A percentile compares a stretch with the other conserved stretches of the same genome.
Conservation (phyloP, 2,113 vertebrate genomes). For the Charadrius vociferus region DNA sequence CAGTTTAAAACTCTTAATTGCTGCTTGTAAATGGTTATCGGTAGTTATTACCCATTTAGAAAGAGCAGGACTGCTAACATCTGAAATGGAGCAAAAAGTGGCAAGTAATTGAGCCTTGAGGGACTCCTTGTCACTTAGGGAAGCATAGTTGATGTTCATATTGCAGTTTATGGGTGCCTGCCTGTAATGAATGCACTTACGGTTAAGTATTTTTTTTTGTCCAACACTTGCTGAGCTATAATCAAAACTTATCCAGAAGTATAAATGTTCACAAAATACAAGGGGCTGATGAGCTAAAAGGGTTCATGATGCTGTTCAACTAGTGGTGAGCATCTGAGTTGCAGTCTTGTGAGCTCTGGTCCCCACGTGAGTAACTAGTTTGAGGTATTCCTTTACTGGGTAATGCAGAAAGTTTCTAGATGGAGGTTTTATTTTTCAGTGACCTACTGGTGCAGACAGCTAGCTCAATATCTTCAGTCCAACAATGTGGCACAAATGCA, state of each 20-base stretch:
- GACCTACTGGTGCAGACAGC: neutral
- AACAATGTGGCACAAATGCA: neutral
- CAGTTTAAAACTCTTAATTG: constrained; percentile 47
- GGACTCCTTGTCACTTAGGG: constrained; percentile 52
- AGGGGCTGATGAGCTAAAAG: neutral
- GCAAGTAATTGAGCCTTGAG: constrained; percentile 67
- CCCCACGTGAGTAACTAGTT: neutral
- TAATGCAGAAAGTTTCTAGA: neutral
- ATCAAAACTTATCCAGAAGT: constrained; percentile 51
- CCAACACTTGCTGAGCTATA: constrained; percentile 31
- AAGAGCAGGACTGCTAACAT: constrained; percentile 40
- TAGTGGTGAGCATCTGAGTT: neutral
- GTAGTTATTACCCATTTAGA: constrained; percentile 53
- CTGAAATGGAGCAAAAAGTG: constrained; percentile 68
- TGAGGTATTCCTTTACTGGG: neutral
- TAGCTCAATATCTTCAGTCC: neutral
- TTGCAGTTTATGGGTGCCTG: constrained; percentile 46
- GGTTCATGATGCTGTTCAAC: neutral
- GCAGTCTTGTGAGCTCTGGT: neutral
- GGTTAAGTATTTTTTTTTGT: constrained; percentile 51
- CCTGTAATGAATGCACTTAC: constrained; percentile 52
- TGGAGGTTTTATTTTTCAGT: neutral
- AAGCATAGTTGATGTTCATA: constrained; percentile 47
- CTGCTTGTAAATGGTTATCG: constrained; percentile 48
- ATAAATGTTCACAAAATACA: neutral